Evolutionary conservation across 2,113 vertebrate genomes (phyloP).

Genomic region (Sphyrna mokarran): DNA sequence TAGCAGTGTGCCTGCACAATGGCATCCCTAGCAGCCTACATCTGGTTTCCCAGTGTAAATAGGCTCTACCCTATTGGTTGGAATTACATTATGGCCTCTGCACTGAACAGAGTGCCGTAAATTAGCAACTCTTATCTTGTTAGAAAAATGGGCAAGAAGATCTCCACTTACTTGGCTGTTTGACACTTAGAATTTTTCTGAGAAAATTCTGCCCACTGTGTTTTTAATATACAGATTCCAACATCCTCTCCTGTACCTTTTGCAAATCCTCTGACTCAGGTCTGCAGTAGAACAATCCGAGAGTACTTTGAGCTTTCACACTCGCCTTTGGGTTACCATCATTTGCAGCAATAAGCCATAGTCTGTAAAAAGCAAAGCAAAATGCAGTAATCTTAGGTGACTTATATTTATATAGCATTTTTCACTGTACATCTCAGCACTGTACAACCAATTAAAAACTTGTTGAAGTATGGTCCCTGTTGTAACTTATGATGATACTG

Average conservation of each 20-base stretch:
- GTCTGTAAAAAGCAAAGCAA: slow-evolving; percentile 39
- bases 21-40: too few species aligned
- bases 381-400: background rate
- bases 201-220: too few species aligned
- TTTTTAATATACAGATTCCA: background rate
- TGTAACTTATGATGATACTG: background rate
- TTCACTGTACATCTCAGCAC: background rate
- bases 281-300: slow-evolving; percentile 66
- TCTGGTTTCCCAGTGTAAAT: too few species aligned
- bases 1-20: too few species aligned
- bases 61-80: too few species aligned
- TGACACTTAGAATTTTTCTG: too few species aligned
- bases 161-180: too few species aligned
- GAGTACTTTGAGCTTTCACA: slow-evolving; percentile 62
- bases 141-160: too few species aligned
- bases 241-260: slow-evolving; percentile 53
- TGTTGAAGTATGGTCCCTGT: background rate
- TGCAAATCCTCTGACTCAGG: slow-evolving; percentile 55
- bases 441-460: background rate
- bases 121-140: too few species aligned
- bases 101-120: too few species aligned
- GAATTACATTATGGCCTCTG: too few species aligned
- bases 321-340: slow-evolving; percentile 66
- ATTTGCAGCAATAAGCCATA: slow-evolving; percentile 66
- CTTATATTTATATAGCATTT: background rate